These are phyloP conservation scores for Nymphicus hollandicus DNA, from an alignment of 2,113 vertebrate genomes.

Conservation along the genomic window DNA sequence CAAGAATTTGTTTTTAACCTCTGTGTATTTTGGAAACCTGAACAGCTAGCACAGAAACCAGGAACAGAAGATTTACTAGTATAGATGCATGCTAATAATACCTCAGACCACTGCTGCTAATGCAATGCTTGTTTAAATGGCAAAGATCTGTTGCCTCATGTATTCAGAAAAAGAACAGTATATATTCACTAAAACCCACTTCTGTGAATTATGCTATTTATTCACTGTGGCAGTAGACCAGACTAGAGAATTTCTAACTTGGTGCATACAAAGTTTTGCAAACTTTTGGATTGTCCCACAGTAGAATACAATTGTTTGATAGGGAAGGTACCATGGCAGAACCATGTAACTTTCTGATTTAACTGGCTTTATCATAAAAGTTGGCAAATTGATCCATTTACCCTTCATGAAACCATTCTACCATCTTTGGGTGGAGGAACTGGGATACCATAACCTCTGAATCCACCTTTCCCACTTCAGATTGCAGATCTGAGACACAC, in stretches of 20 bases:
- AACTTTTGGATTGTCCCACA: neutral
- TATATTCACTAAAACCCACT: neutral
- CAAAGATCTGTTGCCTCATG: neutral
- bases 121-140: neutral
- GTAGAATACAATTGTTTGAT: neutral
- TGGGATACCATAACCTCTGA: neutral
- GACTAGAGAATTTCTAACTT: neutral
- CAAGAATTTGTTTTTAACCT: neutral
- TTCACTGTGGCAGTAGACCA: neutral
- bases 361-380: neutral
- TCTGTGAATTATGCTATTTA: neutral
- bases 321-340: neutral
- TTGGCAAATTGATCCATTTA: neutral
- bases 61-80: neutral
- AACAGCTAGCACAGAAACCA: neutral
- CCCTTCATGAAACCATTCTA: neutral
- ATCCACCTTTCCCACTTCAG: neutral
- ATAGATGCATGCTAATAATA: neutral
- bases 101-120: neutral
- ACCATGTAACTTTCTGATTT: neutral
- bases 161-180: neutral
- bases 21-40: neutral
- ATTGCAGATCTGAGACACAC: neutral
- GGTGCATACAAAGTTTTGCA: neutral
- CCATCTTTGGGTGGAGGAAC: neutral